Percentiles rank a stretch among this genome's conserved stretches.
These are phyloP conservation scores for Imbricaverruca yamaguchii DNA, from an alignment of 2,888 invertebrate genomes.

Conservation along the genomic window DNA sequence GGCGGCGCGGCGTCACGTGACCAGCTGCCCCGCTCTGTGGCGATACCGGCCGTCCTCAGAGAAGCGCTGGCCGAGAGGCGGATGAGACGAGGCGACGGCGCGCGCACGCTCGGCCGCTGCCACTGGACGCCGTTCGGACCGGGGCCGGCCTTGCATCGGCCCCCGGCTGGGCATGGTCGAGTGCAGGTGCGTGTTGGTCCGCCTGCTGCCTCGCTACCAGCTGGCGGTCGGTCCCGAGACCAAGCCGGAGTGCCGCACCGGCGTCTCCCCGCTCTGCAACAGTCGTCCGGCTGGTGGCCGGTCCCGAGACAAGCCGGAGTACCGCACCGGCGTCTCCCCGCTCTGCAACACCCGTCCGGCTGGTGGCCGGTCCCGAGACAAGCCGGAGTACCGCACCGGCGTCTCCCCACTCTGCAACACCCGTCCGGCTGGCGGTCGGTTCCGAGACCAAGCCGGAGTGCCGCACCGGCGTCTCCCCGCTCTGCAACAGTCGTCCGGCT, in stretches of 20 bases:
- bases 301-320: not conserved
- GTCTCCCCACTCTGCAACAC: too few relatives aligned
- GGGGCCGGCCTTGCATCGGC: conserved; percentile 9
- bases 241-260: not conserved
- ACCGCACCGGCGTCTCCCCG: too few relatives aligned
- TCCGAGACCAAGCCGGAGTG: not conserved
- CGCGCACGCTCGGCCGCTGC: not conserved
- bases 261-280: too few relatives aligned
- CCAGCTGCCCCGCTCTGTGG: too few relatives aligned
- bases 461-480: too few relatives aligned
- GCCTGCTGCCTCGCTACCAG: not conserved
- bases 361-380: not conserved
- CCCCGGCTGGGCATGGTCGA: not conserved
- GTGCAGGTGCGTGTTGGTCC: not conserved
- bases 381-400: not conserved
- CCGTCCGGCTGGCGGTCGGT: not conserved
- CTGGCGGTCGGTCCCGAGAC: not conserved
- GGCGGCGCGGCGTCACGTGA: too few relatives aligned
- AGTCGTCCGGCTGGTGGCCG: not conserved
- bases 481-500: not conserved
- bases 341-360: not conserved
- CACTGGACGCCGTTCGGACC: conserved; percentile 2
- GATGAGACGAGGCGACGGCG: too few relatives aligned
- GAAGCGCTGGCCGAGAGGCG: too few relatives aligned
- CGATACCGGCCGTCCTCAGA: too few relatives aligned